Conservation (phyloP, 2,113 vertebrate species). For the Canis aureus region DNA sequence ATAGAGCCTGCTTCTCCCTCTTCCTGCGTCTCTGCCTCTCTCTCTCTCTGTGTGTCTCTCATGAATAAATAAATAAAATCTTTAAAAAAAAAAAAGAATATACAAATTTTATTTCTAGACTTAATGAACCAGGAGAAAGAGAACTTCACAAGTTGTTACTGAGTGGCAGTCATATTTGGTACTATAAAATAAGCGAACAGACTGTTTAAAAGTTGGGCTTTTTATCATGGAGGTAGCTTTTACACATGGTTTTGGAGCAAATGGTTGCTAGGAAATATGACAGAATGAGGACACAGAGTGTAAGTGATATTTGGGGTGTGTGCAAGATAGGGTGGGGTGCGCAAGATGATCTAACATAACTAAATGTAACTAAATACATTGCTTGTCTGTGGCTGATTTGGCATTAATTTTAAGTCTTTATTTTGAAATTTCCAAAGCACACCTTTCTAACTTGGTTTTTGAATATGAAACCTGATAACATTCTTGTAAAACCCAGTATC, state of each 20-base stretch:
- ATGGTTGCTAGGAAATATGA: constrained; percentile 79
- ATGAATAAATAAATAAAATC: too few species aligned
- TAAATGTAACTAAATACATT: constrained; percentile 74
- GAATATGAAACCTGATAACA: constrained; percentile 67
- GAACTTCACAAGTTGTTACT: constrained; percentile 39
- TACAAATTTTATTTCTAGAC: constrained; percentile 67
- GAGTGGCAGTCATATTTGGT: constrained; percentile 49
- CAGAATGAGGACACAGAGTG: constrained; percentile 77
- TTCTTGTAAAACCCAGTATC: constrained; percentile 65
- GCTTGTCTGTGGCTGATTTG: constrained; percentile 68
- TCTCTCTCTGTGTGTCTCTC: too few species aligned
- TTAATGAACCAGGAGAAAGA: constrained; percentile 61
- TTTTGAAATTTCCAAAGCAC: constrained; percentile 73
- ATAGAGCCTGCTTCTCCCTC: too few species aligned
- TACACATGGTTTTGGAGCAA: constrained; percentile 70
- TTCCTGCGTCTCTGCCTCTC: too few species aligned
- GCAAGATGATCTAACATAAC: constrained; percentile 75
- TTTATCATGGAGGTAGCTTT: constrained; percentile 71
- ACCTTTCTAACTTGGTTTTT: constrained; percentile 68
- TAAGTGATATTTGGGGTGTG: constrained; percentile 80
- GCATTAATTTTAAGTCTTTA: constrained; percentile 66
- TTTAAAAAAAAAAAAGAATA: not conserved
- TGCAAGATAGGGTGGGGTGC: constrained; percentile 66
- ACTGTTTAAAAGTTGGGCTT: constrained; percentile 50
- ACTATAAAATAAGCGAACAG: constrained; percentile 67